These are phyloP conservation scores for Digitonthophagus gazella DNA, from an alignment of 2,888 invertebrate species.

Conservation along the genomic window DNA sequence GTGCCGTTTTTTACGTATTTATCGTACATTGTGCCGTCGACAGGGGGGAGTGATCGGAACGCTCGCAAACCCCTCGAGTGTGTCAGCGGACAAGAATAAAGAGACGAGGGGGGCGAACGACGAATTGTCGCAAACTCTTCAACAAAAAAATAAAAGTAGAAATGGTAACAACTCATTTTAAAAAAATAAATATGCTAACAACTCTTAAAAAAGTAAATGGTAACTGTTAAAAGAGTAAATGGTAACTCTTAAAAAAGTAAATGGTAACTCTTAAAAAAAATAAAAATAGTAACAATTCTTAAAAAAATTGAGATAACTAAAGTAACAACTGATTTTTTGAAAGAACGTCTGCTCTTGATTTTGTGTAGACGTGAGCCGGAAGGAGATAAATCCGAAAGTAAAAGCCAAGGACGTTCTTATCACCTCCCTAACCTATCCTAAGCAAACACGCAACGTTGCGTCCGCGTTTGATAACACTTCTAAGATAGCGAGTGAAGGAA, in stretches of 20 bases:
- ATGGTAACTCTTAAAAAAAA: too few species aligned
- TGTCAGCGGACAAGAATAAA: neutral
- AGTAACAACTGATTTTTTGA: too few species aligned
- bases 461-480: neutral
- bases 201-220: too few species aligned
- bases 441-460: neutral
- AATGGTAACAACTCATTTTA: neutral
- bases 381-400: neutral
- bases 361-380: conserved; percentile 4
- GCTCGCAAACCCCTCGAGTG: neutral
- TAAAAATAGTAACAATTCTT: too few species aligned
- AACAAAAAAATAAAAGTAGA: too few species aligned
- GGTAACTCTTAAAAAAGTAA: too few species aligned
- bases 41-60: neutral
- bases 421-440: neutral
- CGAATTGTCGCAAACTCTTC: neutral
- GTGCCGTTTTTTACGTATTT: neutral
- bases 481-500: neutral
- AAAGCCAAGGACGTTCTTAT: neutral
- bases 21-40: neutral
- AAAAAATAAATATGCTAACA: too few species aligned
- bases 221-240: too few species aligned
- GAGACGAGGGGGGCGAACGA: neutral
- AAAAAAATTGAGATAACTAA: too few species aligned
- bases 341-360: conserved; percentile 12